A percentile compares a stretch with the other conserved stretches of the same genome.
Evolutionary conservation across 2,888 invertebrate genomes (phyloP).

Genomic region (Calameuta idolon): DNA sequence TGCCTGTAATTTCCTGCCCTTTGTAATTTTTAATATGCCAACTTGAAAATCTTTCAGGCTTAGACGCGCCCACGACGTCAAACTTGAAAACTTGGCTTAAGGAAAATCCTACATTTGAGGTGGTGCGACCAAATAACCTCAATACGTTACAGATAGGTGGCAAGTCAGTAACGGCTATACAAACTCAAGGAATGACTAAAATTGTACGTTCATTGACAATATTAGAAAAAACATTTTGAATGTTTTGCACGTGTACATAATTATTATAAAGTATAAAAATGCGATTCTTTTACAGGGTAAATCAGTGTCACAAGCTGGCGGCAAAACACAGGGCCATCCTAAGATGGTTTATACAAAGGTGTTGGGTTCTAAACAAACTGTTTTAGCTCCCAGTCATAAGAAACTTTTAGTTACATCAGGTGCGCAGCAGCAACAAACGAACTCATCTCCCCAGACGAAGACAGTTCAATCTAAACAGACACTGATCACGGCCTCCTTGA

Average conservation of each 20-base stretch:
- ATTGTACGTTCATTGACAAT: conserved; percentile 32
- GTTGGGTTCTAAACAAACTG: conserved; percentile 58
- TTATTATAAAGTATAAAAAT: background rate
- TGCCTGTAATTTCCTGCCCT: background rate
- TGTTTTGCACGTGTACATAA: conserved; percentile 15
- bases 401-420: conserved; percentile 40
- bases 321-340: conserved; percentile 41
- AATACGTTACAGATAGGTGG: conserved; percentile 54
- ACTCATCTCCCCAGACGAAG: conserved; percentile 27
- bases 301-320: conserved; percentile 22
- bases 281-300: conserved; percentile 33
- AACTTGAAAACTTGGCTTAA: conserved; percentile 87
- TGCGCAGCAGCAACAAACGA: conserved; percentile 44
- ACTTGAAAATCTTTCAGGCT: conserved; percentile 72
- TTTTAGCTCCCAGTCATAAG: conserved; percentile 58
- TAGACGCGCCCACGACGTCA: conserved; percentile 84
- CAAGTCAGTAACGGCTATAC: conserved; percentile 53
- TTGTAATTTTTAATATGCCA: background rate
- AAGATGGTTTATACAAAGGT: conserved; percentile 61
- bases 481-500: conserved; percentile 20
- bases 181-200: conserved; percentile 41
- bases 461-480: conserved; percentile 34
- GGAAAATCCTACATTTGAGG: conserved; percentile 89
- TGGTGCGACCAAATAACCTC: conserved; percentile 73
- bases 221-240: conserved; percentile 10